Base-by-base conservation (phyloP, 2,888 invertebrate species). In the Pachydiplax longipennis region DNA sequence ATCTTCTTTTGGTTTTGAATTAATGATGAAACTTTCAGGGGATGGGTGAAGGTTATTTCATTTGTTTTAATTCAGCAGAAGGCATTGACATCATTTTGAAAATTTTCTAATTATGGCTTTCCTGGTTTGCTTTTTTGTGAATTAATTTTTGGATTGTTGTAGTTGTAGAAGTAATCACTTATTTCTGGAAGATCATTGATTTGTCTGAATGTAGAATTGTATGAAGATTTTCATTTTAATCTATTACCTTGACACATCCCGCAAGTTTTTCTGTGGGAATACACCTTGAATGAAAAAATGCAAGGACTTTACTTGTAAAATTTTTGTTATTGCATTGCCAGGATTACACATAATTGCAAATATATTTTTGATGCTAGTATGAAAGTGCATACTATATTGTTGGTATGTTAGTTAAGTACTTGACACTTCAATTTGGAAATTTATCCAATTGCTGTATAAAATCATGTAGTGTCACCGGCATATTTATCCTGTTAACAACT, bases 331-430 rank as follows among this genome's bases (percentile, higher is more conserved):
- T 61, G 35, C 58, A 87, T 87, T 37, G 61, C 87, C 87, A 87
- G 87, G 61, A 87, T 87, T 87, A 87, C 65, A 65, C 87, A 83
- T 58, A 37, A 87, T 87, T 87, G 87, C 87, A 87, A 87, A 87
- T 87, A 87, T 87, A 87, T 87, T 87, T 87, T 87, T 87, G 87
- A 87, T 87, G 87, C 87, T 87, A 87, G 87, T 87, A 87, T 87
- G 87, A 87, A 87, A 87, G 61, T 87, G 87, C 61, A 65, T 87
- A 61, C 87, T 87, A 87, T 87, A 87, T 87, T 87, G 87, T 87
- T 87, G 87, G 87, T 61, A 87, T 87, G 87, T 61, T 87, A 87
- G 87, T 87, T 65, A 22, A 87, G 58, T 87, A 87, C 87, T 61
- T 61, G 40, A 58, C 37, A 65, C 87, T 87, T 37, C 61, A 87